These are phyloP conservation scores for Pseudomyrmex flavicornis DNA, from an alignment of 1,140 invertebrate species.

Conservation along the genomic window DNA sequence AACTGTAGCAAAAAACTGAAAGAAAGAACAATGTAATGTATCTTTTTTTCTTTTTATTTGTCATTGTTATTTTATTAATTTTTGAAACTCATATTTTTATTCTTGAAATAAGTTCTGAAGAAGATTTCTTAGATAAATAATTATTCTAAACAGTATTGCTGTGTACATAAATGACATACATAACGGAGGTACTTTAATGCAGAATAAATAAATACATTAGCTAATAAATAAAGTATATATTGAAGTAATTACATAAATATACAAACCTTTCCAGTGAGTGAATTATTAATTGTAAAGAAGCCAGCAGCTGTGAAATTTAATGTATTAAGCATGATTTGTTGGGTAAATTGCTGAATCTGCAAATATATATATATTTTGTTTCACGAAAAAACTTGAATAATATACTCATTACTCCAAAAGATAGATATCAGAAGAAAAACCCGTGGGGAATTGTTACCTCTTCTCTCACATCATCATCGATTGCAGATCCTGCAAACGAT, in stretches of 20 bases:
- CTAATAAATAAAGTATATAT: neutral
- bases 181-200: too few relatives aligned
- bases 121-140: too few relatives aligned
- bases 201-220: neutral
- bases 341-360: slow-evolving; percentile 41
- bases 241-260: neutral
- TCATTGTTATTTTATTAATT: neutral
- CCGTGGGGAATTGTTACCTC: neutral
- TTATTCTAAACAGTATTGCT: too few relatives aligned
- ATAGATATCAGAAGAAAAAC: too few relatives aligned
- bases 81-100: neutral
- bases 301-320: slow-evolving; percentile 17
- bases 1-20: slow-evolving; percentile 38
- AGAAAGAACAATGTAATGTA: neutral
- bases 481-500: neutral
- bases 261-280: slow-evolving; percentile 34
- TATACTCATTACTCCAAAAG: neutral
- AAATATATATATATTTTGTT: neutral
- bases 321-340: slow-evolving; percentile 32
- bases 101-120: neutral
- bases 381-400: neutral
- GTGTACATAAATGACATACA: too few relatives aligned
- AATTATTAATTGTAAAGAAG: slow-evolving; percentile 39
- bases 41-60: neutral
- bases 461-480: slow-evolving; percentile 19